phyloP scores from a whole-genome alignment of 2,888 invertebrate species.

The Ischnus inquisitorius region DNA sequence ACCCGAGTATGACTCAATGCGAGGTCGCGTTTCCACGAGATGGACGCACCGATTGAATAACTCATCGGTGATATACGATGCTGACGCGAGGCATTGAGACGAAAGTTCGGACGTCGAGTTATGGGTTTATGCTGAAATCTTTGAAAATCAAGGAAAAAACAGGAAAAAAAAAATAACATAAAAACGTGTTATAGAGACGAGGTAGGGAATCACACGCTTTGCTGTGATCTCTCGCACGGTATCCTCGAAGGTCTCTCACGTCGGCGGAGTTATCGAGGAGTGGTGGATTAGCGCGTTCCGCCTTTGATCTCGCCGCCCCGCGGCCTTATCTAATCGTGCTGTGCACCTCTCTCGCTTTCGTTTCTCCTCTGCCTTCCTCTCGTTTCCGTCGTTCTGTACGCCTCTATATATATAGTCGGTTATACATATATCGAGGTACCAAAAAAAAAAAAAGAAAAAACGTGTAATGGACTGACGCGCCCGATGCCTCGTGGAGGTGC shows the following conservation, averaged over 20 bases:
- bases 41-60: conserved; percentile 35
- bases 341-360: conserved; percentile 72
- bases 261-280: conserved; percentile 84
- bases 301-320: conserved; percentile 84
- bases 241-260: conserved; percentile 67
- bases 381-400: conserved; percentile 22
- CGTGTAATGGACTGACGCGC: conserved; percentile 51
- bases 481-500: conserved; percentile 39
- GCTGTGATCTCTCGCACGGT: conserved; percentile 38
- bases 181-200: conserved; percentile 41
- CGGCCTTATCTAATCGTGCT: conserved; percentile 84
- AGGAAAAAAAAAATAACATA: not conserved
- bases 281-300: conserved; percentile 84
- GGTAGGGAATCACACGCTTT: conserved; percentile 43
- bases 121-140: conserved; percentile 49
- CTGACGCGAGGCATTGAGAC: conserved; percentile 16
- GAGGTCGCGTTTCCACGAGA: conserved; percentile 1
- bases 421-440: conserved; percentile 25
- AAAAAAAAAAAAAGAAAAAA: conserved; percentile 17
- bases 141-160: conserved; percentile 10
- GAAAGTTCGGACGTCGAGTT: conserved; percentile 41
- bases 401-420: conserved; percentile 1
- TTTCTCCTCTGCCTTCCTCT: conserved; percentile 68
- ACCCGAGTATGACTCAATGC: conserved; percentile 40
- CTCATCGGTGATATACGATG: conserved; percentile 47